Percentiles rank a stretch among this genome's conserved stretches.
Conservation (phyloP, 2,888 invertebrate genomes). For the Ferdinandea cuprea region DNA sequence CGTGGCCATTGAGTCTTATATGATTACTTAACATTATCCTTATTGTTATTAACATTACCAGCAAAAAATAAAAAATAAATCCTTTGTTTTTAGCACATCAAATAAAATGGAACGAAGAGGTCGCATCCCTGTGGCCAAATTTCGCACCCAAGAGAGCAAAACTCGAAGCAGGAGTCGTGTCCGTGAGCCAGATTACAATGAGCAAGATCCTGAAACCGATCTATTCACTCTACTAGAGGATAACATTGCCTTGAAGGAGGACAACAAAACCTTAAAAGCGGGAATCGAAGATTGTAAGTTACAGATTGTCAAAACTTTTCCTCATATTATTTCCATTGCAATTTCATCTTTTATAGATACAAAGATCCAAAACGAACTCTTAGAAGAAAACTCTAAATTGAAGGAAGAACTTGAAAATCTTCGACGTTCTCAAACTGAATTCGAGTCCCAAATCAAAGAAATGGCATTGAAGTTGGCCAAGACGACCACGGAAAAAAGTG, state of each 20-base stretch:
- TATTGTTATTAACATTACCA: too few species aligned
- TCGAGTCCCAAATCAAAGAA: constrained; percentile 79
- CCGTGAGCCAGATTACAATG: constrained; percentile 81
- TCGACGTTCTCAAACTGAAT: constrained; percentile 77
- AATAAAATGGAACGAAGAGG: constrained; percentile 81
- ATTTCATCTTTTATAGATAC: constrained; percentile 77
- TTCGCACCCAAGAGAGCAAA: constrained; percentile 82
- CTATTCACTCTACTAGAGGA: constrained; percentile 82
- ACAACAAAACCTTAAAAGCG: constrained; percentile 81
- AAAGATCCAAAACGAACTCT: constrained; percentile 79
- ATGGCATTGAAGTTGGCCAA: constrained; percentile 78
- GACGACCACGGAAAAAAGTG: constrained; percentile 79
- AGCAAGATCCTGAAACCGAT: constrained; percentile 82
- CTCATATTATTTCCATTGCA: background rate
- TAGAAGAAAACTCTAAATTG: constrained; percentile 79
- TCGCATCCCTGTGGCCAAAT: constrained; percentile 82
- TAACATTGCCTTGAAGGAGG: constrained; percentile 82
- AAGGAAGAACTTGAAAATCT: constrained; percentile 77
- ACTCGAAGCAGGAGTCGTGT: constrained; percentile 82
- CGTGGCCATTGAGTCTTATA: too few species aligned
- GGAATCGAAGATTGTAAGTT: constrained; percentile 81
- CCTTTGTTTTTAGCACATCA: constrained; percentile 2
- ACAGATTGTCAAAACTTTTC: background rate
- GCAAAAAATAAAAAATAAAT: background rate
- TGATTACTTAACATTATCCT: too few species aligned